Conservation (phyloP, 2,797 vertebrate species). For the Austrolebias charrua region DNA sequence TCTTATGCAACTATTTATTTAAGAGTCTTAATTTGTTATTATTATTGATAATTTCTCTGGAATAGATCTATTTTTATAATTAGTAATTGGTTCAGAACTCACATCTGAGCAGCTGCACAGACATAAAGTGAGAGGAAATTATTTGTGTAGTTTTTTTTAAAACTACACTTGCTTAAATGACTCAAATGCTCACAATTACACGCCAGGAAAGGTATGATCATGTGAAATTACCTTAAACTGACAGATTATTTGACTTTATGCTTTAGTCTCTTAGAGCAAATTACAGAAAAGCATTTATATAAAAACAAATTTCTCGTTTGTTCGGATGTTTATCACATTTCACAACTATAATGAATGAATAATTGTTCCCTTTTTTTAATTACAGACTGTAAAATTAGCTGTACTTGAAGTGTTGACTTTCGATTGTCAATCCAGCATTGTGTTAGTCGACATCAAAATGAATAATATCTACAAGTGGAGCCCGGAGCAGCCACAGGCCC, state of each 20-base stretch:
- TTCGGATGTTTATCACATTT: neutral
- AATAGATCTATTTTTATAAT: no score
- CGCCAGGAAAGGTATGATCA: no score
- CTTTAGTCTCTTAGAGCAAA: neutral
- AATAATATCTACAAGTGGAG: constrained; percentile 29
- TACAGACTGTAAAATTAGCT: constrained; percentile 4
- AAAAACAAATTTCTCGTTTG: neutral
- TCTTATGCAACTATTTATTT: no score
- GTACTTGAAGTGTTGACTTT: constrained; percentile 14
- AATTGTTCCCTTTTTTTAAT: neutral
- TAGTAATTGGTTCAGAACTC: no score
- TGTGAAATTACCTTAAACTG: neutral
- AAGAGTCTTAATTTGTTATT: no score
- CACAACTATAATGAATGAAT: neutral
- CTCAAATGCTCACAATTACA: no score
- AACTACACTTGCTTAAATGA: no score
- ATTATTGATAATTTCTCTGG: no score
- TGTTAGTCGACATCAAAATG: constrained; percentile 34
- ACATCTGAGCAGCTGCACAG: no score
- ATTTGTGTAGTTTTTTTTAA: no score
- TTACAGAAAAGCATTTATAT: neutral
- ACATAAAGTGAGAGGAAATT: no score
- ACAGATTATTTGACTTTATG: no score
- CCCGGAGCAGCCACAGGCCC: constrained; percentile 57
- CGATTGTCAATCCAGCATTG: constrained; percentile 19